Percentiles rank a stretch among this genome's conserved stretches.
phyloP scores from a whole-genome alignment of 2,797 vertebrate species.

The Acanthornis magna region DNA sequence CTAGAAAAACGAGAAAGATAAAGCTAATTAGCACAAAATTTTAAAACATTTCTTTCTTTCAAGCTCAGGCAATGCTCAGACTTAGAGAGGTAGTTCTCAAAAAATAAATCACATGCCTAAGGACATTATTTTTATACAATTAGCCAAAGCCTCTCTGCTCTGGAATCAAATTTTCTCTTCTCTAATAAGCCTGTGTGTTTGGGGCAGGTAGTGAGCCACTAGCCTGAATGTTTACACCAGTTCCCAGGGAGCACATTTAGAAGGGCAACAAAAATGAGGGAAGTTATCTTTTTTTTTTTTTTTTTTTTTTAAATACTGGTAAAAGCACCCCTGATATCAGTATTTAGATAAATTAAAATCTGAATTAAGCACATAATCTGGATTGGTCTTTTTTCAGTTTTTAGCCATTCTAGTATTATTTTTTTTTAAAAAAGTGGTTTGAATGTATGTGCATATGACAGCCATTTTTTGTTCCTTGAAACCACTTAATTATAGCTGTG shows the following conservation, averaged over 20 bases:
- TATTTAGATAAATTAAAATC: not conserved
- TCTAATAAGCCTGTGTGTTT: not conserved
- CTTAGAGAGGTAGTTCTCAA: not conserved
- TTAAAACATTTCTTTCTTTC: not conserved
- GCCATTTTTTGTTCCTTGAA: not conserved
- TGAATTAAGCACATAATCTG: not conserved
- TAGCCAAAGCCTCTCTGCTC: not conserved
- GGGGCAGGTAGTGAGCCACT: accelerated
- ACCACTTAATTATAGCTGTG: not conserved
- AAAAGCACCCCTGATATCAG: not conserved
- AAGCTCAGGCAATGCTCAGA: not conserved
- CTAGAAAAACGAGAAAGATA: slow-evolving; percentile 49
- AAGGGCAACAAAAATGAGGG: not conserved
- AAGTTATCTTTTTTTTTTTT: not conserved
- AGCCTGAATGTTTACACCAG: not conserved
- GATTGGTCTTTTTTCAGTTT: not conserved
- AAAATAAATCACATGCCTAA: not conserved
- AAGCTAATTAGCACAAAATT: not conserved
- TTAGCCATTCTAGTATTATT: not conserved
- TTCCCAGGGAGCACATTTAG: not conserved
- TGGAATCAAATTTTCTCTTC: not conserved
- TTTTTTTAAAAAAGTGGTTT: no score
- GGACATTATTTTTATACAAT: not conserved
- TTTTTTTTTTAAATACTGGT: not conserved
- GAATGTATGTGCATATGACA: not conserved